Percentiles rank a stretch among this genome's conserved stretches.
phyloP scores from a whole-genome alignment of 2,797 vertebrate genomes.

The Helicolenus hilgendorfi region DNA sequence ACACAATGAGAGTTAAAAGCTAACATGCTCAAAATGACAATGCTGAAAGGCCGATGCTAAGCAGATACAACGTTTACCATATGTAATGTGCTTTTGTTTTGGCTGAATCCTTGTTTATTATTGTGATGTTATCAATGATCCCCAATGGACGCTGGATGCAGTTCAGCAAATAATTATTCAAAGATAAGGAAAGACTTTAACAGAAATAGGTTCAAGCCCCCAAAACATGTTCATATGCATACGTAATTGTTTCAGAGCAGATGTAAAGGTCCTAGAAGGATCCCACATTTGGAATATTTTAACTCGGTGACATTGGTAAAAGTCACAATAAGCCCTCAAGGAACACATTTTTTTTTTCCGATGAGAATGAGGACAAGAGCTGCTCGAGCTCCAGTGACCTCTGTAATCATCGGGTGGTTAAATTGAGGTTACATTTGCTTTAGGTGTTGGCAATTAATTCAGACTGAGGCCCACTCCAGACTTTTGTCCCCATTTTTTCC shows the following conservation, averaged over 20 bases:
- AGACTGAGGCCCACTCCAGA: conserved; percentile 47
- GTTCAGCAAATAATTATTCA: conserved; percentile 5
- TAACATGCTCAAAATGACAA: background rate
- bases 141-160: background rate
- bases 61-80: background rate
- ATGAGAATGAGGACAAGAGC: conserved; percentile 75
- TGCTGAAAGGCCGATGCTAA: background rate
- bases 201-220: conserved; percentile 5
- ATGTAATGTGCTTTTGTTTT: background rate
- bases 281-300: conserved; percentile 65
- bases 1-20: background rate
- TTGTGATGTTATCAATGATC: background rate
- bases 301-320: conserved; percentile 79
- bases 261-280: conserved; percentile 34
- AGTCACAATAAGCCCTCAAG: conserved; percentile 78
- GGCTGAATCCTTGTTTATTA: background rate
- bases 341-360: conserved; percentile 35
- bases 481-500: conserved; percentile 62
- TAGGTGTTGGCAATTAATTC: conserved; percentile 82
- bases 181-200: background rate
- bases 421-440: conserved; percentile 81
- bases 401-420: conserved; percentile 72
- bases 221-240: conserved; percentile 16
- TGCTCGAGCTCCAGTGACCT: conserved; percentile 72
- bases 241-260: conserved; percentile 46